phyloP scores from a whole-genome alignment of 2,797 vertebrate genomes.

The Molothrus ater region DNA sequence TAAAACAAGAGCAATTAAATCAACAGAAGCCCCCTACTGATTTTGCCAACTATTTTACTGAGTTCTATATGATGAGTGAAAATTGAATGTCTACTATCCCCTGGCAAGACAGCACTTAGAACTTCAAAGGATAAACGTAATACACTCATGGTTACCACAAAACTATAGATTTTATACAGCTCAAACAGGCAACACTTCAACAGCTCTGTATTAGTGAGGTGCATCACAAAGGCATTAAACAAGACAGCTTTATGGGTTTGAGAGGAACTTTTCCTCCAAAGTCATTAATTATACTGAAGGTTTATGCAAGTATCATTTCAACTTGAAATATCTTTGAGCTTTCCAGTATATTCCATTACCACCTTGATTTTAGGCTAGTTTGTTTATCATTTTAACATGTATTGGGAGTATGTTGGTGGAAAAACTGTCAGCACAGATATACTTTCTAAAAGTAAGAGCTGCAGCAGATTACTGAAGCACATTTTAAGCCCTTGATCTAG shows the following conservation, averaged over 20 bases:
- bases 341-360: slow-evolving; percentile 25
- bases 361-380: slow-evolving; percentile 33
- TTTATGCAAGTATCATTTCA: not conserved
- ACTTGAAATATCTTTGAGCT: slow-evolving; percentile 1
- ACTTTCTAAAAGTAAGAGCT: slow-evolving; percentile 38
- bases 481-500: slow-evolving; percentile 42
- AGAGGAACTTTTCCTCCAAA: not conserved
- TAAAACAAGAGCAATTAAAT: not conserved
- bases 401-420: not conserved
- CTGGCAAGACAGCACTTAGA: not conserved
- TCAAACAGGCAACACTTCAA: not conserved
- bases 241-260: not conserved
- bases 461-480: slow-evolving; percentile 22
- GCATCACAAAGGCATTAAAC: not conserved
- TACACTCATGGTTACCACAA: not conserved
- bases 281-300: slow-evolving; percentile 11
- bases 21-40: not conserved
- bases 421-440: slow-evolving; percentile 49
- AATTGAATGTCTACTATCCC: not conserved
- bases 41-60: not conserved
- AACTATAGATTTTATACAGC: not conserved
- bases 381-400: not conserved
- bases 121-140: not conserved
- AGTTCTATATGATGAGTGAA: not conserved
- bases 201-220: not conserved